These are phyloP conservation scores for Drosophila sp. DNA, from an alignment of 1,140 invertebrate genomes.

Conservation along the genomic window DNA sequence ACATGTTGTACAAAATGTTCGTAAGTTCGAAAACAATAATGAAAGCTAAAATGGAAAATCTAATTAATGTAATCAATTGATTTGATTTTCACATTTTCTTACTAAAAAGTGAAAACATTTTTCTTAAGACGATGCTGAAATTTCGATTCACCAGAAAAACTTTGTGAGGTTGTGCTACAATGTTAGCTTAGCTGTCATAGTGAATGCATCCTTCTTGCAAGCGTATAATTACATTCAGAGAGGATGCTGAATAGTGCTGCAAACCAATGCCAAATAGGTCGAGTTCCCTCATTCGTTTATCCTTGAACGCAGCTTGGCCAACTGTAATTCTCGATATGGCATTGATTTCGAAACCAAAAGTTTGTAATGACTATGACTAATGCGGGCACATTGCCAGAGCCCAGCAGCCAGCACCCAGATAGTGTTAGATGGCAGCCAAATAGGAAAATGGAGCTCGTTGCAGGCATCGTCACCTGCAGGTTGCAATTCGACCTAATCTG, in stretches of 20 bases:
- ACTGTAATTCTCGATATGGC: conserved; percentile 27
- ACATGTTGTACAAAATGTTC: background rate
- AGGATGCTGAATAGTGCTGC: background rate
- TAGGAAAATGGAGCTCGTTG: conserved; percentile 1
- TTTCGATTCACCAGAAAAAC: no score
- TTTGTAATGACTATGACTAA: conserved; percentile 26
- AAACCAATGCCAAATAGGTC: conserved; percentile 52
- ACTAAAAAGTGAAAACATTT: no score
- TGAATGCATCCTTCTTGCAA: background rate
- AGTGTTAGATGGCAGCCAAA: conserved; percentile 28
- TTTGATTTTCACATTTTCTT: no score
- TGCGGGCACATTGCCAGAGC: conserved; percentile 36
- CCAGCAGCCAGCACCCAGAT: conserved; percentile 29
- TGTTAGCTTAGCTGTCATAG: background rate
- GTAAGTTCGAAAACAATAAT: background rate
- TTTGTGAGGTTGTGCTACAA: no score
- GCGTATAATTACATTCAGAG: background rate
- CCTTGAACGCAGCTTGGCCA: conserved; percentile 60
- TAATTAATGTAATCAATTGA: no score
- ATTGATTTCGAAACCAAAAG: conserved; percentile 54
- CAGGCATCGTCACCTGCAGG: conserved; percentile 18
- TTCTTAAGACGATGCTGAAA: no score
- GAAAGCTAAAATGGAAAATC: no score
- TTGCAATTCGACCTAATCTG: conserved; percentile 9
- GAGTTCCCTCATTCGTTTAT: conserved; percentile 45